Percentiles rank a stretch among this genome's conserved stretches.
Conservation (phyloP, 2,888 invertebrate genomes). For the Dryomyza anilis region DNA sequence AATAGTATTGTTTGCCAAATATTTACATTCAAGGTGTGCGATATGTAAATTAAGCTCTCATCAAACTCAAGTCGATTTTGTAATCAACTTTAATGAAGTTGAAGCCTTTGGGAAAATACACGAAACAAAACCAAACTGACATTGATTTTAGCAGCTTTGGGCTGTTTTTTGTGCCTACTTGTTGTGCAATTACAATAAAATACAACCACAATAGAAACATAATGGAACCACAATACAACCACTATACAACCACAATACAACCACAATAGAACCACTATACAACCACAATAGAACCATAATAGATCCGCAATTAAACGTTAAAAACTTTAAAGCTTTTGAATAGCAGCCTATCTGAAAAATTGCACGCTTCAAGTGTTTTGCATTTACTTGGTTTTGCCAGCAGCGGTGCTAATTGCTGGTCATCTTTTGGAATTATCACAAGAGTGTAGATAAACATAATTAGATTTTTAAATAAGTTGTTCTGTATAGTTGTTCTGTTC, state of each 20-base stretch:
- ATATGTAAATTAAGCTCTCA: background rate
- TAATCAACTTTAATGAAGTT: background rate
- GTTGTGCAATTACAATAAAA: background rate
- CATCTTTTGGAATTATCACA: too few relatives aligned
- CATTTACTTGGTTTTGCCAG: constrained; percentile 11
- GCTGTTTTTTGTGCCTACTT: background rate
- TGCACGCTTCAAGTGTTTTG: constrained; percentile 19
- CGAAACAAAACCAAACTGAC: background rate
- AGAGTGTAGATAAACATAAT: too few relatives aligned
- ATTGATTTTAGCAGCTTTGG: background rate
- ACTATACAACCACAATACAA: too few relatives aligned
- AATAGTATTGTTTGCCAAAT: background rate
- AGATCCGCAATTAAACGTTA: background rate
- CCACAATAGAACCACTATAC: too few relatives aligned
- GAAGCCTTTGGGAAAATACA: background rate
- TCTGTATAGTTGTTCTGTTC: background rate
- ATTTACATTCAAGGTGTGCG: constrained; percentile 2
- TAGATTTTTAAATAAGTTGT: background rate
- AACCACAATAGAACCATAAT: background rate
- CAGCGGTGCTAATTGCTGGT: too few relatives aligned
- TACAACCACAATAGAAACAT: background rate
- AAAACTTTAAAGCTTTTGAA: background rate
- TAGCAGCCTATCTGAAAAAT: background rate
- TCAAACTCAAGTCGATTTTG: background rate
- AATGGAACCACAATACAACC: background rate